These are phyloP conservation scores for Patiria miniata DNA, from an alignment of 35 echinoderm and acorn worm genomes.

Conservation along the genomic window DNA sequence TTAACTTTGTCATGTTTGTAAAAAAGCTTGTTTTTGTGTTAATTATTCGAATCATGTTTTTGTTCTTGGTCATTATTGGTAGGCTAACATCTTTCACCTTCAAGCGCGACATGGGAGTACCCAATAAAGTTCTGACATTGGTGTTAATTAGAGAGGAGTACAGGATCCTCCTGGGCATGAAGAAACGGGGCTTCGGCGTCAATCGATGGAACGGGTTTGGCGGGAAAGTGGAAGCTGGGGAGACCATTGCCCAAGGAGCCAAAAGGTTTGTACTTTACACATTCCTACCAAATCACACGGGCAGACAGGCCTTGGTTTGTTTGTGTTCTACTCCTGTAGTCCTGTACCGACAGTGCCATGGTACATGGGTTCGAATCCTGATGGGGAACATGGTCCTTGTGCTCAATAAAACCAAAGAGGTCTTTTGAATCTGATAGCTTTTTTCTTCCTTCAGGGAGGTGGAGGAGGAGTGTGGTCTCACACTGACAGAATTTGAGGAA, in stretches of 20 bases:
- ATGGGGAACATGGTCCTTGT: too few species aligned
- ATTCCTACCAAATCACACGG: too few species aligned
- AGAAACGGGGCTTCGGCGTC: slow-evolving; percentile 94
- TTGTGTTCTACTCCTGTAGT: too few species aligned
- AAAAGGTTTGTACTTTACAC: slow-evolving; percentile 55
- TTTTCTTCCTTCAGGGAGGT: slow-evolving; percentile 68
- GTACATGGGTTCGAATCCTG: too few species aligned
- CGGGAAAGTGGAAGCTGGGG: slow-evolving; percentile 78
- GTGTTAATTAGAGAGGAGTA: slow-evolving; percentile 59
- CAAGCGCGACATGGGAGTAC: slow-evolving; percentile 45
- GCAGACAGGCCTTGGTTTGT: too few species aligned
- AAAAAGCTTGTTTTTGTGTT: too few species aligned
- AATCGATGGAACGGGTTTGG: slow-evolving; percentile 98
- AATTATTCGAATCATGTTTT: too few species aligned
- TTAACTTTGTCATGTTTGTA: too few species aligned
- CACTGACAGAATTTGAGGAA: slow-evolving; percentile 55
- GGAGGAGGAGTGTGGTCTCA: slow-evolving; percentile 81
- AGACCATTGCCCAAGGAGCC: slow-evolving; percentile 82
- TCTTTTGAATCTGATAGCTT: background rate
- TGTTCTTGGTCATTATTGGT: too few species aligned
- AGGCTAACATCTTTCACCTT: too few species aligned
- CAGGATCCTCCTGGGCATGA: slow-evolving; percentile 79
- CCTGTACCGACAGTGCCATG: too few species aligned
- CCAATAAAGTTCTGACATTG: slow-evolving; percentile 87
- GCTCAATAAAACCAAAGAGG: too few species aligned